phyloP scores from a whole-genome alignment of 2,113 vertebrate genomes.

The Peromyscus leucopus region DNA sequence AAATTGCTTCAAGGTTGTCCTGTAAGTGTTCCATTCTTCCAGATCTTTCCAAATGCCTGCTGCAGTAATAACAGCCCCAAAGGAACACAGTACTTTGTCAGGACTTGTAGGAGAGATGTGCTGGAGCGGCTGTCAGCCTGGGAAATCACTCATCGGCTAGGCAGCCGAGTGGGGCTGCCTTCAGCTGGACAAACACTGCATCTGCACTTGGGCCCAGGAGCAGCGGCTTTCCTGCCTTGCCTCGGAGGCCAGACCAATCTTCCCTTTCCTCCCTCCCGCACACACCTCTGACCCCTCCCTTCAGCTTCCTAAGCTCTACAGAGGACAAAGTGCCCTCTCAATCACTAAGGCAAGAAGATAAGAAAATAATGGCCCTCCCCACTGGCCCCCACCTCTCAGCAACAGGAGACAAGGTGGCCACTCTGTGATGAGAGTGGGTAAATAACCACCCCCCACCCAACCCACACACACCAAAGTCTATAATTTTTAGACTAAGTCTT shows the following conservation, averaged over 20 bases:
- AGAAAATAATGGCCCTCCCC: not conserved
- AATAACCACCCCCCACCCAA: not conserved
- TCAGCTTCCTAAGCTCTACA: not conserved
- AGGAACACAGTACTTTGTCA: constrained; percentile 79
- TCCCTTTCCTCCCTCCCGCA: not conserved
- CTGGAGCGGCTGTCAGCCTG: constrained; percentile 85
- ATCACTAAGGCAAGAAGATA: not conserved
- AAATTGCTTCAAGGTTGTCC: constrained; percentile 65
- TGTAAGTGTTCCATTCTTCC: constrained; percentile 51
- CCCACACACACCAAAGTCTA: not conserved
- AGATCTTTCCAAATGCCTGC: constrained; percentile 61
- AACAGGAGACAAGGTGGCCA: not conserved
- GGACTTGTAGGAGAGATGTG: constrained; percentile 85
- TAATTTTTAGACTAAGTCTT: constrained; percentile 22
- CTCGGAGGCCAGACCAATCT: constrained; percentile 48
- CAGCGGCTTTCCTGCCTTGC: constrained; percentile 60
- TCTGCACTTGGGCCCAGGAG: not conserved
- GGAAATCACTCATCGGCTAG: constrained; percentile 83
- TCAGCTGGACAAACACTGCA: constrained; percentile 87
- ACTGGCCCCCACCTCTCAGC: not conserved
- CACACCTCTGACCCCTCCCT: constrained; percentile 76
- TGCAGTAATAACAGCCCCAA: constrained; percentile 76
- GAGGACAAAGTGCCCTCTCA: not conserved
- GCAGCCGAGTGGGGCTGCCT: constrained; percentile 77
- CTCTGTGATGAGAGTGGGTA: not conserved